Conservation (phyloP, 2,888 invertebrate species). For the Aphodius sticticus region DNA sequence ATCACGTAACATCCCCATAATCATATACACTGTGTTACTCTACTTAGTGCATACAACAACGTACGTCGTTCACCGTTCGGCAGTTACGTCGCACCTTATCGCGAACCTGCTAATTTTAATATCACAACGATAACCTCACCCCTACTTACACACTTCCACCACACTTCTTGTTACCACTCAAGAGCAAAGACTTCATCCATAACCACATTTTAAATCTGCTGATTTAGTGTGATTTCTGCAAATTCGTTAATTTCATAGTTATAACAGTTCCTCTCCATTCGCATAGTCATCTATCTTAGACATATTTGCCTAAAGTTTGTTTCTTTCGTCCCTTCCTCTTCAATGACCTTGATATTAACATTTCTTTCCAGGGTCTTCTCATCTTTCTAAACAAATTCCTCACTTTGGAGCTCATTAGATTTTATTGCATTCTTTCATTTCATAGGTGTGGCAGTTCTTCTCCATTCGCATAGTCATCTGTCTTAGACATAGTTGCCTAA, state of each 20-base stretch:
- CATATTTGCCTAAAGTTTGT: no score
- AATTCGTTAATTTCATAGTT: not conserved
- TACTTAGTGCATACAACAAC: slow-evolving; percentile 15
- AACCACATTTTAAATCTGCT: not conserved
- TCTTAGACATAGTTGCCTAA: no score
- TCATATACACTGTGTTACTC: slow-evolving; percentile 32
- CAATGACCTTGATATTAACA: no score
- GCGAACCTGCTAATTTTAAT: not conserved
- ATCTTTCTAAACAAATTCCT: no score
- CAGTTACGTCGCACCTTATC: not conserved
- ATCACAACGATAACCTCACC: not conserved
- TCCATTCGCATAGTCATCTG: no score
- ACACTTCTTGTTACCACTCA: not conserved
- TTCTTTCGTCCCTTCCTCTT: no score
- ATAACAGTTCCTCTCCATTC: no score
- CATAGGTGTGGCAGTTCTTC: no score
- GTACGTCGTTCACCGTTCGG: not conserved
- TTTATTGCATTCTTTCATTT: no score
- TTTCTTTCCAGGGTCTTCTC: no score
- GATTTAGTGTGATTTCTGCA: not conserved
- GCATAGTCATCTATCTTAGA: no score
- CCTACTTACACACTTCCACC: not conserved
- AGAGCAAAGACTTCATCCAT: not conserved
- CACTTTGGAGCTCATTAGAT: no score
- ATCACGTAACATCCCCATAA: slow-evolving; percentile 43